Evolutionary conservation across 1,140 invertebrate species (phyloP).

Genomic region (Drosophila oshimai): DNA sequence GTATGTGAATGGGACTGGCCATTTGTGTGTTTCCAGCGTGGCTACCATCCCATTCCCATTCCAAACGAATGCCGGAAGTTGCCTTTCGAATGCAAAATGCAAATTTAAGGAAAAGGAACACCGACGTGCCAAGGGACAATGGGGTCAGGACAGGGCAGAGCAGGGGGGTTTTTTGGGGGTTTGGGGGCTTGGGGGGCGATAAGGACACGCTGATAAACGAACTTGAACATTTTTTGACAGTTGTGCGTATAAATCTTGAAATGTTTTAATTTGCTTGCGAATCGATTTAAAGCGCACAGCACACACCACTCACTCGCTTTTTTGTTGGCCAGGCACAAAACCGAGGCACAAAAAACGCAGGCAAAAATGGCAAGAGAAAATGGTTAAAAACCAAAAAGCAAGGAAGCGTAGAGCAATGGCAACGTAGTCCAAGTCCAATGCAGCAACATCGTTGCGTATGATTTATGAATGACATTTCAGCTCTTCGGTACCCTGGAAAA

Average conservation of each 20-base stretch:
- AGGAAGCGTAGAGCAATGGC: constrained; percentile 47
- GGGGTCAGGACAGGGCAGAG: too few relatives aligned
- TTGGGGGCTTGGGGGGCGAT: background rate
- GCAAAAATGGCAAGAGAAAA: constrained; percentile 12
- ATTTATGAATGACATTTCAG: constrained; percentile 80
- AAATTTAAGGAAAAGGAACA: constrained; percentile 28
- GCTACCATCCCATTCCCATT: too few relatives aligned
- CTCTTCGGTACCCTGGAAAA: constrained; percentile 27
- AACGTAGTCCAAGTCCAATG: constrained; percentile 49
- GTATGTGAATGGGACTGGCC: background rate
- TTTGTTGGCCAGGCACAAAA: background rate
- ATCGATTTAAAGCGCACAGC: constrained; percentile 73
- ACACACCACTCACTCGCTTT: background rate
- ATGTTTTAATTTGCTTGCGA: constrained; percentile 82
- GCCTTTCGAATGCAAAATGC: constrained; percentile 61
- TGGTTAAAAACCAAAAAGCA: constrained; percentile 15
- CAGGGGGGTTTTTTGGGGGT: background rate
- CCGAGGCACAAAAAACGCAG: constrained; percentile 21
- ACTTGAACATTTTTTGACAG: constrained; percentile 77
- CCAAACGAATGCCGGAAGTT: constrained; percentile 69
- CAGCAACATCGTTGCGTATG: constrained; percentile 72
- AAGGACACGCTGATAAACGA: constrained; percentile 59
- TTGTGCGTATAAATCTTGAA: constrained; percentile 82
- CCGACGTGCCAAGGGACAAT: too few relatives aligned
- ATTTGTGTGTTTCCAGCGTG: constrained; percentile 5